Conservation (phyloP, 2,888 invertebrate species). For the Sphaerolaimus hirsutus region DNA sequence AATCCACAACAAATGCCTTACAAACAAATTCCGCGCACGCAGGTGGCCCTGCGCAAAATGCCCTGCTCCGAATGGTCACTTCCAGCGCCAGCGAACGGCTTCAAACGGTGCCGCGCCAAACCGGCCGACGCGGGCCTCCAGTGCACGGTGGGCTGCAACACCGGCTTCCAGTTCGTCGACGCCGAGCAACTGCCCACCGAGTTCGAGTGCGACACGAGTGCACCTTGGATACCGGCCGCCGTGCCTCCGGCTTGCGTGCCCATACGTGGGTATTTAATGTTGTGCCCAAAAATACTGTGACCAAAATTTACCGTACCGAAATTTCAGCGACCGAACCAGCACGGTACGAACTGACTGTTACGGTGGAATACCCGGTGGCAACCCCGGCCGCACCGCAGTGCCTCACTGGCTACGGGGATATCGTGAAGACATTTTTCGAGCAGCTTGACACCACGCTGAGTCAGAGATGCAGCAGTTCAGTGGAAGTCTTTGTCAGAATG, state of each 20-base stretch:
- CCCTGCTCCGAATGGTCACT: constrained; percentile 74
- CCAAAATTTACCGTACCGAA: constrained; percentile 26
- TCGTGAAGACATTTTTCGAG: constrained; percentile 17
- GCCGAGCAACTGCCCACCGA: constrained; percentile 1
- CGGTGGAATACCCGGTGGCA: constrained; percentile 15
- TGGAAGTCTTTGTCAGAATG: constrained; percentile 75
- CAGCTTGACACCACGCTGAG: constrained; percentile 37
- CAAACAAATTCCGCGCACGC: no score
- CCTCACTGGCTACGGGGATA: constrained; percentile 13
- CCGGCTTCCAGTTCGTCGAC: constrained; percentile 19
- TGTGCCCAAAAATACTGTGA: constrained; percentile 49
- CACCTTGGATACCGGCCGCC: constrained; percentile 59
- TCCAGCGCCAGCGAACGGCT: constrained; percentile 58
- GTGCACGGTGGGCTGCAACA: constrained; percentile 27
- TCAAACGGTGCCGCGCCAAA: constrained; percentile 41
- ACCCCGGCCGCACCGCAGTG: constrained; percentile 17
- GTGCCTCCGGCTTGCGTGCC: constrained; percentile 84
- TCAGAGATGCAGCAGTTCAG: constrained; percentile 73
- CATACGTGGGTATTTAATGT: constrained; percentile 42
- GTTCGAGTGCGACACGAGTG: constrained; percentile 33
- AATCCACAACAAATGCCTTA: no score
- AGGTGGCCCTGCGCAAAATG: constrained; percentile 9
- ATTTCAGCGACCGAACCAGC: constrained; percentile 21
- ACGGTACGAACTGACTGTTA: constrained; percentile 19
- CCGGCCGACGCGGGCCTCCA: constrained; percentile 37